Evolutionary conservation across 92 coral and sea anemone genomes (phyloP), one percentile per base, ranked within the genome.

Genomic region (Ricordea florida): DNA sequence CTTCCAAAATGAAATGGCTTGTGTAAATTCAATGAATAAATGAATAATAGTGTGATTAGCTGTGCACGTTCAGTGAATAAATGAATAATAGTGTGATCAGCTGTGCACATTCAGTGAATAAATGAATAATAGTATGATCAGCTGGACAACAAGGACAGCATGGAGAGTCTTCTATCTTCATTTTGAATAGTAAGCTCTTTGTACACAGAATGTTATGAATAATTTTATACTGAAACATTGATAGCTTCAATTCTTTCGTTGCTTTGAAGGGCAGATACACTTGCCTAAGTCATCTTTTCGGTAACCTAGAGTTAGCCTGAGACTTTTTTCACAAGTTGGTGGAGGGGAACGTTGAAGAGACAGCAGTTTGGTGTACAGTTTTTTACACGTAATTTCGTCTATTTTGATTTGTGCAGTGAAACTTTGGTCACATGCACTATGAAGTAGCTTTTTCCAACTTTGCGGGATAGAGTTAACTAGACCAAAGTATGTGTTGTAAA

Each of bases 131-230:
- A n/a, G n/a, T n/a, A n/a, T n/a, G n/a, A n/a, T n/a, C n/a, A n/a
- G 49, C 0, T 4, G n/a, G 2, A 43, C 49, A 43, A 14, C 49
- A 14, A 42, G 16, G 3, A 20, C 70, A 62, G 45, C 51, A 3
- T 38, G 50, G 11, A 10, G 70, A 62, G 35, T 62, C 53, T 62
- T 15, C 49, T n/a, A 8, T 57, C 38, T 31, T 57, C 65, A 57
- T 57, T 57, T 28, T 27, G 32, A 30, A 57, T 5, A 57, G 31
- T 18, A 11, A 57, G n/a, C 42, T 57, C 41, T 32, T 57, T 24
- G 65, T 32, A 17, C 43, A 57, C 42, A 57, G 25, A 14, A 26
- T 31, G 31, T 30, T 57, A 13, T 57, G 65, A 57, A 57, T 30
- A 25, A 31, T 30, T 57, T 57, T 57, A 23, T 27, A 57, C 42